Percentiles rank a stretch among this genome's conserved stretches.
These are phyloP conservation scores for Emmelina monodactyla DNA, from an alignment of 2,888 invertebrate species.

Conservation along the genomic window DNA sequence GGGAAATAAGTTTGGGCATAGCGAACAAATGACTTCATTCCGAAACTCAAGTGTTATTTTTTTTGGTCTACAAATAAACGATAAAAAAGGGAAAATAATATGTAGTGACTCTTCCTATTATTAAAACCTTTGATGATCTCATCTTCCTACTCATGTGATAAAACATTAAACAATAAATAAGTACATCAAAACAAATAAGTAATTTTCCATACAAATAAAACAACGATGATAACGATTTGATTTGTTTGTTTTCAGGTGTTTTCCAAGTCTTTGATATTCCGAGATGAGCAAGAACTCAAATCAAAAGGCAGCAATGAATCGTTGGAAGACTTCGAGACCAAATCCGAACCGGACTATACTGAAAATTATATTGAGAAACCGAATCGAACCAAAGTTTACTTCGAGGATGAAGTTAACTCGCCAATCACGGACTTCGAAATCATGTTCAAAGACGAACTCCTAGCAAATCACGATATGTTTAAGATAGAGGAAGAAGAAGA, in stretches of 20 bases:
- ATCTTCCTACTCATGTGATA: no score
- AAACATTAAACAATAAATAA: no score
- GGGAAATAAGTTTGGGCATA: no score
- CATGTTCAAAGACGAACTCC: constrained; percentile 60
- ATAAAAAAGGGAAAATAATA: no score
- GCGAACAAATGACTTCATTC: no score
- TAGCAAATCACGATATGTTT: constrained; percentile 46
- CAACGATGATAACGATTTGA: background rate
- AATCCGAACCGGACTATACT: constrained; percentile 50
- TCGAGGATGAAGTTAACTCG: constrained; percentile 57
- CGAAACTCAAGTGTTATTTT: no score
- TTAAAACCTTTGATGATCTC: no score
- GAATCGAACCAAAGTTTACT: constrained; percentile 55
- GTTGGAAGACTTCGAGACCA: constrained; percentile 49
- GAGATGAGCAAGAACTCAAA: constrained; percentile 51
- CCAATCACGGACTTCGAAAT: constrained; percentile 62
- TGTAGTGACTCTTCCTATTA: no score
- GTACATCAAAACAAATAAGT: no score
- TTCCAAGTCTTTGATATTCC: constrained; percentile 59
- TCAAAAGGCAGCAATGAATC: constrained; percentile 34
- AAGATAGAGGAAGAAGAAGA: constrained; percentile 62
- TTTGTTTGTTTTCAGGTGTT: constrained; percentile 47
- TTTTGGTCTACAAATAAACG: no score
- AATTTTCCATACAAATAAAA: no score
- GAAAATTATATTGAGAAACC: constrained; percentile 45